These are phyloP conservation scores for Machimus rusticus DNA, from an alignment of 2,888 invertebrate species.

Conservation along the genomic window DNA sequence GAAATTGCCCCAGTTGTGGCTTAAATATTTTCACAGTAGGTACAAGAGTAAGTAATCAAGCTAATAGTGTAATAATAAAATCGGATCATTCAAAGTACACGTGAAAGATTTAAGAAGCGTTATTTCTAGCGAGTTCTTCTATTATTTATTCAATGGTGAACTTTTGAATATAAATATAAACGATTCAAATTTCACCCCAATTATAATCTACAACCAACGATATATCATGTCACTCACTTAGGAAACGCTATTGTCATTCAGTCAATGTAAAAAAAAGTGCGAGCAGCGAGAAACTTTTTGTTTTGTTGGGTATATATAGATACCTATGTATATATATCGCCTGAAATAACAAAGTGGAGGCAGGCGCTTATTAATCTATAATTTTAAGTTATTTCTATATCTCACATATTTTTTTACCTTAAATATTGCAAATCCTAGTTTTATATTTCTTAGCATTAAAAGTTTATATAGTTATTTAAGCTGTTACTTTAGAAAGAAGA, in stretches of 20 bases:
- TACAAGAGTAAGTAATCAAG: background rate
- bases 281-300: background rate
- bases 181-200: no score
- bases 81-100: background rate
- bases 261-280: background rate
- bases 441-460: background rate
- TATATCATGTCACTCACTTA: constrained; percentile 12
- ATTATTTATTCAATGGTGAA: background rate
- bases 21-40: background rate
- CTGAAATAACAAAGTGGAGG: no score
- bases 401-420: background rate
- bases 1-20: background rate
- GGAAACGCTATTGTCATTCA: constrained; percentile 11
- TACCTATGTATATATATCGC: no score
- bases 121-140: background rate
- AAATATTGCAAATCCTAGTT: background rate
- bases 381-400: background rate
- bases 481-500: background rate
- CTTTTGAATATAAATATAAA: no score
- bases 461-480: background rate
- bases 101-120: background rate
- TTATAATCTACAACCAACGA: background rate
- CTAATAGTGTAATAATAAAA: background rate
- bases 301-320: background rate
- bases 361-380: background rate